A percentile compares a stretch with the other conserved stretches of the same genome.
phyloP scores from a whole-genome alignment of 2,888 invertebrate species.

The Plagiodera versicolora region DNA sequence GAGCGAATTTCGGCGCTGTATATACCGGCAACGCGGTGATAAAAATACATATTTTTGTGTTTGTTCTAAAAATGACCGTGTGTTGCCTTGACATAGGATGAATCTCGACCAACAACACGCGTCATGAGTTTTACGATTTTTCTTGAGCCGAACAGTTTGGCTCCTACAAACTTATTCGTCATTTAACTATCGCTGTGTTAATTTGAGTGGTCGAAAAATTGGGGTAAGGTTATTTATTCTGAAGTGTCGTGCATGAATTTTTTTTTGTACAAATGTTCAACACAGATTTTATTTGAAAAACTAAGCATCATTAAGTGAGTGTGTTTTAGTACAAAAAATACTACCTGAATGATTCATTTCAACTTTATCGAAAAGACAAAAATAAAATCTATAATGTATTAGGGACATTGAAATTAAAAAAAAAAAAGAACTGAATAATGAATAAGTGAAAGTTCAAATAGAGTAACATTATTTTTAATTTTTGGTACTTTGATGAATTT shows the following conservation, averaged over 20 bases:
- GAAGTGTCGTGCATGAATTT: not conserved
- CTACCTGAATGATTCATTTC: too few relatives aligned
- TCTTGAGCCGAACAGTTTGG: slow-evolving; percentile 2
- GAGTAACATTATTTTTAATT: too few relatives aligned
- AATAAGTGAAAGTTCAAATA: too few relatives aligned
- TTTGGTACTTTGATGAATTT: too few relatives aligned
- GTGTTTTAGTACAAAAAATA: too few relatives aligned
- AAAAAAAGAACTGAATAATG: too few relatives aligned
- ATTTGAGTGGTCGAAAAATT: not conserved
- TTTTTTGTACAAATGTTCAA: too few relatives aligned
- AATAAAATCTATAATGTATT: too few relatives aligned
- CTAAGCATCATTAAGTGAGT: too few relatives aligned
- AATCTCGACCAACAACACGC: not conserved
- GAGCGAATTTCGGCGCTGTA: not conserved
- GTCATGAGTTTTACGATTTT: slow-evolving; percentile 14
- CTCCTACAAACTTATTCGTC: not conserved
- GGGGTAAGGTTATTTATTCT: not conserved
- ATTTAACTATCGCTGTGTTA: not conserved
- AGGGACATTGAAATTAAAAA: too few relatives aligned
- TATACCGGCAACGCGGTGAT: not conserved
- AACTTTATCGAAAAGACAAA: too few relatives aligned
- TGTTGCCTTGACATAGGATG: slow-evolving; percentile 6
- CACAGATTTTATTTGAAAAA: too few relatives aligned
- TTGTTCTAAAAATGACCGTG: slow-evolving; percentile 12
- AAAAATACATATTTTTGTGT: slow-evolving; percentile 13